Evolutionary conservation across 2,113 vertebrate genomes (phyloP).

Genomic region (Neotoma lepida): DNA sequence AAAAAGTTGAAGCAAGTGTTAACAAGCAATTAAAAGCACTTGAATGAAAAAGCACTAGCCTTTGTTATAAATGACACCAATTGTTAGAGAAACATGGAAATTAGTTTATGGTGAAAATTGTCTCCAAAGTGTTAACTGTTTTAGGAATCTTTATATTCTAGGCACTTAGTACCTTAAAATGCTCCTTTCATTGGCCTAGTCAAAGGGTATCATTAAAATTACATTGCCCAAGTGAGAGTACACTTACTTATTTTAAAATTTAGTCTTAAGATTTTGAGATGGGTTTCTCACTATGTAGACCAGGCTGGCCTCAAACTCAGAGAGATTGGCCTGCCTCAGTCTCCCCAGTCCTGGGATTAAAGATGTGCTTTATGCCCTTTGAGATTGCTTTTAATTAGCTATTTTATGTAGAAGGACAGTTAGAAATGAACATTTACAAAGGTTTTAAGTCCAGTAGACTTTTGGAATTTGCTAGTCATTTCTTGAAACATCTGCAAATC

Average conservation of each 20-base stretch:
- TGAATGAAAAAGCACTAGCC: background rate
- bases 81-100: constrained; percentile 23
- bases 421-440: constrained; percentile 44
- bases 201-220: constrained; percentile 55
- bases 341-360: background rate
- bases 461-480: constrained; percentile 22
- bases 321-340: background rate
- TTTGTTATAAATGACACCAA: constrained; percentile 31
- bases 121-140: constrained; percentile 18
- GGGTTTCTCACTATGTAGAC: background rate
- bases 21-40: constrained; percentile 8
- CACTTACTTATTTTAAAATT: background rate
- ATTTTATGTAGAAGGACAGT: background rate
- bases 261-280: background rate
- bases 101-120: constrained; percentile 34
- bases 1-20: constrained; percentile 31
- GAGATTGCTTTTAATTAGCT: constrained; percentile 35
- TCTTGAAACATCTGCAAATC: constrained; percentile 24
- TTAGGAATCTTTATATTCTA: background rate
- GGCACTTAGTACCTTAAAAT: constrained; percentile 38
- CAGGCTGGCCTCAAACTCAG: background rate
- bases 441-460: background rate
- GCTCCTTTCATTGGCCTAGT: background rate
- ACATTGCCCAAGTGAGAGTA: constrained; percentile 3
- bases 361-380: background rate